Evolutionary conservation across 2,113 vertebrate species (phyloP), one percentile per base, ranked within the genome.

Genomic region (Brachypteracias leptosomus): DNA sequence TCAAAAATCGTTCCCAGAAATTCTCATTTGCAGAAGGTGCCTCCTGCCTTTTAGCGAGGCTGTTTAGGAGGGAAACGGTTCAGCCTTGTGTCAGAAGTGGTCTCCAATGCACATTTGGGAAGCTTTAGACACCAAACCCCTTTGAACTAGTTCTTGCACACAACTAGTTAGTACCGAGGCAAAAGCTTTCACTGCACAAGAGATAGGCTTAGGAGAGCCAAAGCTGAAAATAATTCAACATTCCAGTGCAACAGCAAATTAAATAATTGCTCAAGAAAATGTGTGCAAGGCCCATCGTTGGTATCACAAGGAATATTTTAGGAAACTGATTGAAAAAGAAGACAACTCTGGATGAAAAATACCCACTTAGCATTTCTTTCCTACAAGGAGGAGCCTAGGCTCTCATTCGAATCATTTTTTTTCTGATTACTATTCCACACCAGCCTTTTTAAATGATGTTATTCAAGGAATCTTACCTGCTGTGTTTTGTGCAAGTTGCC

Each of bases 351-450:
- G 81, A 88, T 84, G 35, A 92, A 93, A 96, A 94, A 89, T 75
- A 47, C 16, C 11, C 66, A 54, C 38, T 94, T 82, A 71, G 36
- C 19, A 51, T 92, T 96, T 92, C 58, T 95, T 89, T 80, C 89
- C 75, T 96, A 59, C 38, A 72, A 67, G 83, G 61, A 77, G 40
- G 51, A 86, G 40, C 20, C 62, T 73, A 35, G 20, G 18, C 9
- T 95, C 79, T 79, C 42, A 61, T 93, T 71, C 89, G 42, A 47
- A 55, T 88, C 57, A 35, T 80, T 95, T 92, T 42, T n/a, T 97
- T 97, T 94, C 89, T 96, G 95, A 95, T 97, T 93, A 66, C 78
- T 96, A 76, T 96, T 96, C 84, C 94, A 93, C 26, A 74, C 47
- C 33, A 72, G 15, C 17, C 49, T 77, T 84, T 88, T 86, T 44